These are phyloP conservation scores for Agrochola circellaris DNA, from an alignment of 2,888 invertebrate genomes.

Conservation along the genomic window DNA sequence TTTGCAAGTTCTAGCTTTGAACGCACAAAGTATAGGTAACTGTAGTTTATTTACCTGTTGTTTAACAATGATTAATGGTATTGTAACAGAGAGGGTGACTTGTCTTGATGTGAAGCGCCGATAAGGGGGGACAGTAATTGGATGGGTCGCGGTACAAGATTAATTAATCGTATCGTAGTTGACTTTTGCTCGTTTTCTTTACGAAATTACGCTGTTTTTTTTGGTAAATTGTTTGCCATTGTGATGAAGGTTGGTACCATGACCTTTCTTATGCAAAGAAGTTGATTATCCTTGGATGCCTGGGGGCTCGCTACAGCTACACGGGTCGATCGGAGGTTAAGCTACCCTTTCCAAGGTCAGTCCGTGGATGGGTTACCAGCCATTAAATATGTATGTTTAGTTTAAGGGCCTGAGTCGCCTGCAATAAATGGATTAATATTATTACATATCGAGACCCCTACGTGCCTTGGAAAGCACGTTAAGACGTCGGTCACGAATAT, in stretches of 20 bases:
- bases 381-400: no score
- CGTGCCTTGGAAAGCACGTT: no score
- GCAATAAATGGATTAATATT: no score
- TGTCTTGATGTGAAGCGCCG: slow-evolving; percentile 44
- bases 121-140: slow-evolving; percentile 56
- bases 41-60: slow-evolving; percentile 32
- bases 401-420: no score
- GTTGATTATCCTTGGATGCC: no score
- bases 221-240: neutral
- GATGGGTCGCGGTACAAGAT: slow-evolving; percentile 47
- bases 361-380: no score
- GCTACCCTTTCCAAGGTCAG: no score
- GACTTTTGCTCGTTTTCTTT: slow-evolving; percentile 11
- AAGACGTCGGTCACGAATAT: no score
- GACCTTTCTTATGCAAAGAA: neutral
- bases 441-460: no score
- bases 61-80: slow-evolving; percentile 53
- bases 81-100: slow-evolving; percentile 42
- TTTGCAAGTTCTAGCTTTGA: neutral
- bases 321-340: no score
- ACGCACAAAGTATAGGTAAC: neutral
- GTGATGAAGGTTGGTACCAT: neutral
- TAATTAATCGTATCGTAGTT: slow-evolving; percentile 37
- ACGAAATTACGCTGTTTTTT: neutral
- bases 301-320: no score